Percentiles rank a stretch among this genome's conserved stretches.
Evolutionary conservation across 2,888 invertebrate genomes (phyloP).

Genomic region (Seira sanloemensis): DNA sequence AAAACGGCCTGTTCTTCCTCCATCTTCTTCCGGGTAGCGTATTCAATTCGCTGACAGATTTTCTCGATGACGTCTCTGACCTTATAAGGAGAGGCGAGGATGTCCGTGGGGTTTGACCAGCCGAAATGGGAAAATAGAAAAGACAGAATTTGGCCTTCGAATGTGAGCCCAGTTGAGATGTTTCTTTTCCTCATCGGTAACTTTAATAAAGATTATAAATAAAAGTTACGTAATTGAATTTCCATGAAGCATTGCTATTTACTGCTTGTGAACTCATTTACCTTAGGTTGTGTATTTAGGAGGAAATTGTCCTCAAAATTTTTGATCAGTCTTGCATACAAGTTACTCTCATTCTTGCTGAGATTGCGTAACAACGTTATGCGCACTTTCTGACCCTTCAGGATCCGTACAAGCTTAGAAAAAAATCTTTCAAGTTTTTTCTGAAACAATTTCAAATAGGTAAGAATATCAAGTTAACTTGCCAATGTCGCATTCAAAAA

Average conservation of each 20-base stretch:
- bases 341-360: constrained; percentile 45
- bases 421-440: constrained; percentile 60
- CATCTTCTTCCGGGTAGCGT: background rate
- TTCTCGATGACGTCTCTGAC: background rate
- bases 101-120: background rate
- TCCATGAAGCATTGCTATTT: background rate
- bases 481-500: background rate
- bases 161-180: background rate
- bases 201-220: background rate
- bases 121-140: background rate
- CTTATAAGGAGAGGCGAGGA: background rate
- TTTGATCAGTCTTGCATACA: constrained; percentile 41
- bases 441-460: constrained; percentile 41
- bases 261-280: background rate
- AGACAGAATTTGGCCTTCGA: constrained; percentile 27
- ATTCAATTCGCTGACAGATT: background rate
- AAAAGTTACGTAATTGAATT: background rate
- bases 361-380: constrained; percentile 61
- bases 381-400: constrained; percentile 62
- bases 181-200: background rate
- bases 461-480: background rate
- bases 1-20: background rate
- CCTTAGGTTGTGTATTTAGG: constrained; percentile 21
- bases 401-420: constrained; percentile 25
- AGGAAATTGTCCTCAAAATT: constrained; percentile 37